phyloP scores from a whole-genome alignment of 30 jellyfish, hydroid and myxozoan species.

The Morbakka virulenta region DNA sequence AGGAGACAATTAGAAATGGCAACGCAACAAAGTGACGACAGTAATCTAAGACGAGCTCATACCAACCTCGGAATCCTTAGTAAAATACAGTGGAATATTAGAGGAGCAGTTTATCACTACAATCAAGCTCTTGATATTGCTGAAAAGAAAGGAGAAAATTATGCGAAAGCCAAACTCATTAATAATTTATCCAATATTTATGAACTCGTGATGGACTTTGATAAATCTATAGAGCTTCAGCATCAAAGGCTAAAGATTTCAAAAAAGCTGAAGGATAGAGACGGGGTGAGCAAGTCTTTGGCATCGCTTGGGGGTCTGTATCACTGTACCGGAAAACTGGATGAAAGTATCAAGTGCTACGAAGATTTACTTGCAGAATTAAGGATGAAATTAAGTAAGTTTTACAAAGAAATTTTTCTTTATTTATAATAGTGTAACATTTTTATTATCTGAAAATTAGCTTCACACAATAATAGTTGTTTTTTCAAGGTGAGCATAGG shows the following conservation, averaged over 20 bases:
- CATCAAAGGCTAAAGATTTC: conserved; percentile 61
- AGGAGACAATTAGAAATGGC: conserved; percentile 62
- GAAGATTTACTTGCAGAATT: conserved; percentile 44
- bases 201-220: conserved; percentile 76
- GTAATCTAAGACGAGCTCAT: conserved; percentile 63
- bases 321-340: conserved; percentile 38
- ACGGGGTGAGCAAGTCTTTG: conserved; percentile 62
- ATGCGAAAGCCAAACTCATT: conserved; percentile 68
- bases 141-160: conserved; percentile 58
- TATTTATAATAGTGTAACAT: background rate
- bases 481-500: background rate
- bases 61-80: conserved; percentile 75
- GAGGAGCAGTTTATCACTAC: conserved; percentile 57
- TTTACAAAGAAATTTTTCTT: background rate
- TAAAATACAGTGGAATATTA: conserved; percentile 69
- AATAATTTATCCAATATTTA: conserved; percentile 82
- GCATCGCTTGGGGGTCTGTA: conserved; percentile 80
- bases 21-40: conserved; percentile 55
- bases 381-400: conserved; percentile 61
- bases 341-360: conserved; percentile 58
- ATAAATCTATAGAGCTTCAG: conserved; percentile 72
- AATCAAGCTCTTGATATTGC: conserved; percentile 69
- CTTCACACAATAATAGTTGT: background rate
- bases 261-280: conserved; percentile 64
- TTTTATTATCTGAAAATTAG: background rate